These are phyloP conservation scores for Tetragonula clypearis DNA, from an alignment of 1,140 invertebrate genomes.

Conservation along the genomic window DNA sequence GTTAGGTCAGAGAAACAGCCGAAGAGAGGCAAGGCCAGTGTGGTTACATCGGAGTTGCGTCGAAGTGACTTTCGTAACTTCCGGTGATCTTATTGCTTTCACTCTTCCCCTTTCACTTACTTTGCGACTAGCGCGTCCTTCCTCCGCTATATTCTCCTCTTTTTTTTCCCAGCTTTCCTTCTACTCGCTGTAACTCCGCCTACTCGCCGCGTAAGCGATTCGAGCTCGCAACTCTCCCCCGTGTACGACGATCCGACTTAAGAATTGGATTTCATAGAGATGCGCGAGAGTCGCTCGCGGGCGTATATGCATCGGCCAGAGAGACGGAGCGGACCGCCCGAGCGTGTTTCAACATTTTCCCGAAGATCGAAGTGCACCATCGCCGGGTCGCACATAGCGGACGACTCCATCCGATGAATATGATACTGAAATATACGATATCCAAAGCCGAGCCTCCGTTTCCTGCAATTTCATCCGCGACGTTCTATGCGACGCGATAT, in stretches of 20 bases:
- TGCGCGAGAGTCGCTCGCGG: constrained; percentile 35
- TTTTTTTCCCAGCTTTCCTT: not conserved
- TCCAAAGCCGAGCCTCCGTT: not conserved
- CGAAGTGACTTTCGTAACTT: constrained; percentile 50
- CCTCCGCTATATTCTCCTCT: not conserved
- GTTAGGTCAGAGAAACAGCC: constrained; percentile 11
- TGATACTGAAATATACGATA: constrained; percentile 4
- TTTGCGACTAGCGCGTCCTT: not conserved
- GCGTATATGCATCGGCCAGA: not conserved
- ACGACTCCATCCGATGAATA: not conserved
- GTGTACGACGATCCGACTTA: constrained; percentile 30
- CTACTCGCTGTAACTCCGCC: not conserved
- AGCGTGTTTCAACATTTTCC: constrained; percentile 15
- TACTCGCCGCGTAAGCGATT: constrained; percentile 2
- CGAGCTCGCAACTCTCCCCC: constrained; percentile 3
- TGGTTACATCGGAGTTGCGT: constrained; percentile 29
- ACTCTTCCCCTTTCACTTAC: not conserved
- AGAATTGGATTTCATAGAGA: constrained; percentile 61
- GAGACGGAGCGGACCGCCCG: not conserved
- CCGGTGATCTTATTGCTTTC: constrained; percentile 17
- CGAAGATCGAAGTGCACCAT: not conserved
- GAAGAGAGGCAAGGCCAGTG: not conserved
- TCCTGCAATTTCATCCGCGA: not conserved
- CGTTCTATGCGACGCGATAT: not conserved
- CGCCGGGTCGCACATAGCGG: not conserved